A percentile compares a stretch with the other conserved stretches of the same genome.
Evolutionary conservation across 92 coral and sea anemone species (phyloP).

Genomic region (Heteractis magnifica): DNA sequence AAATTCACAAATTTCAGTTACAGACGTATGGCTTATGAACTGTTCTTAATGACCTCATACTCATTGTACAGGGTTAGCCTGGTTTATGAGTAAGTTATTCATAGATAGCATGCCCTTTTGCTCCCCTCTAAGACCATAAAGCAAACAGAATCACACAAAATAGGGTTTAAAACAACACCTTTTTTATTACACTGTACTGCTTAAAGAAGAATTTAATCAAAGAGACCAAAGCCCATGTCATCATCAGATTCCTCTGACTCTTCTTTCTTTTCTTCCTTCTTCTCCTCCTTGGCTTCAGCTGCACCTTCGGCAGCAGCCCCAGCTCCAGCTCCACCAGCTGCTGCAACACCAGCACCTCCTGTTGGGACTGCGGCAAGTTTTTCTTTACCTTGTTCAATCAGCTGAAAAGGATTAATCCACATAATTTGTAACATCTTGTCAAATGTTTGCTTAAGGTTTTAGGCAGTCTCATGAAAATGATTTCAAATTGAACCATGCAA

Average conservation of each 20-base stretch:
- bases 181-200: constrained; percentile 23
- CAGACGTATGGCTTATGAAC: too few species aligned
- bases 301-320: constrained; percentile 56
- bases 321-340: constrained; percentile 56
- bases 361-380: constrained; percentile 91
- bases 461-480: too few species aligned
- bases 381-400: constrained; percentile 78
- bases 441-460: too few species aligned
- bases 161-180: background rate
- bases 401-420: constrained; percentile 36
- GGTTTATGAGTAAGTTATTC: too few species aligned
- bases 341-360: constrained; percentile 84
- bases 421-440: background rate
- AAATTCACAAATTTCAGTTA: too few species aligned
- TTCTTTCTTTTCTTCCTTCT: constrained; percentile 85
- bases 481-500: too few species aligned
- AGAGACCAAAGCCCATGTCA: constrained; percentile 99
- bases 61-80: too few species aligned
- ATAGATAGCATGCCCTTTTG: too few species aligned
- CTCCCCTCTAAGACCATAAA: background rate
- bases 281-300: constrained; percentile 71
- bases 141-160: background rate
- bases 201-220: constrained; percentile 62
- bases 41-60: too few species aligned
- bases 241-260: constrained; percentile 90